Evolutionary conservation across 2,888 invertebrate genomes (phyloP), one percentile per base, ranked within the genome.

Genomic region (Drosophila atripex): DNA sequence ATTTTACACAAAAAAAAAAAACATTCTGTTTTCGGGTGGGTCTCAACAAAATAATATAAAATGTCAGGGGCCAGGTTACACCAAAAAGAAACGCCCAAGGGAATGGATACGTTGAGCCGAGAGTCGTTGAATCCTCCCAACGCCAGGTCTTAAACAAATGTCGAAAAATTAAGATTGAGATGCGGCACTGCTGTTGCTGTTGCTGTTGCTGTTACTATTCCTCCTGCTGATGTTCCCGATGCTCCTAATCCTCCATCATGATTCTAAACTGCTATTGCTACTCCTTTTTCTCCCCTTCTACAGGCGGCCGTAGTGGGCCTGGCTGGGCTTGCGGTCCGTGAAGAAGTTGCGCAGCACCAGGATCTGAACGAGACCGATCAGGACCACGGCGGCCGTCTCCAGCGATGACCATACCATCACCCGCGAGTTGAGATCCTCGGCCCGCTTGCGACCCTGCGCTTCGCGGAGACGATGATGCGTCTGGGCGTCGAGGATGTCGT

Each of bases 401-500:
- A 96, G 94, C 45, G 97, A 92, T 0, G 99, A 98, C 98, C 99
- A 99, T 93, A 95, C 94, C 89, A 97, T 93, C 8, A 99, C 99
- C 83, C 97, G 94, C 90, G 98, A 97, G 88, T 99, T 99, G 57
- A 99, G 93, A 90, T 99, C 98, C 92, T 99, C 99, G 0, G 99
- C 99, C 65, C 98, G 94, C 89, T 97, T 98, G 55, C 99, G 94
- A 59, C 91, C 96, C 91, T 98, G 98, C 1, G 99, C 95, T 92
- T 99, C 99, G 55, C 98, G 93, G 70, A 99, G 92, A 65, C 98
- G 94, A 92, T 99, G 98, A 92, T 99, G 99, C 5, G 99, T 99
- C 93, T 99, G 99, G 88, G 96, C 97, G 91, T 99, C 99, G 73
- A 98, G 93, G 58, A 99, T 96, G 74, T 94, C 95, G 86, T 96